A percentile compares a stretch with the other conserved stretches of the same genome.
Evolutionary conservation across 2,888 invertebrate genomes (phyloP).

Genomic region (Dolichopus griseipennis): DNA sequence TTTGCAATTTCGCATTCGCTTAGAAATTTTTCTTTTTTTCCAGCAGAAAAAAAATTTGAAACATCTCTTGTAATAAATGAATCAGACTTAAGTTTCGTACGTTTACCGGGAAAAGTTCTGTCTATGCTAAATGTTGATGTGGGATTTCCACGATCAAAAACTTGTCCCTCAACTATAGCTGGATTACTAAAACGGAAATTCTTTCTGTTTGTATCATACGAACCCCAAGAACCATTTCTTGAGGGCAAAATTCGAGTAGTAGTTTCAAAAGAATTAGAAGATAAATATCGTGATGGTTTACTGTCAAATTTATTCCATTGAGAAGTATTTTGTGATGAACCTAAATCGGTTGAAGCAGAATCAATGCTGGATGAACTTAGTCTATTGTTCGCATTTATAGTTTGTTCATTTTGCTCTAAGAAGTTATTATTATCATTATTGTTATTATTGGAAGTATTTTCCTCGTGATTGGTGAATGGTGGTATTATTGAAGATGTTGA

Average conservation of each 20-base stretch:
- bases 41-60: neutral
- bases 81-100: conserved; percentile 61
- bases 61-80: conserved; percentile 9
- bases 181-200: conserved; percentile 30
- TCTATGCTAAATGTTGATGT: conserved; percentile 7
- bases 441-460: conserved; percentile 32
- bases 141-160: conserved; percentile 29
- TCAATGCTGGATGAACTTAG: conserved; percentile 23
- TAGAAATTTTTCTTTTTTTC: conserved; percentile 27
- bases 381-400: conserved; percentile 21
- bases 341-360: conserved; percentile 27
- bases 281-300: conserved; percentile 65
- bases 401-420: conserved; percentile 29
- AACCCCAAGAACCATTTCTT: conserved; percentile 63
- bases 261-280: conserved; percentile 68
- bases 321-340: conserved; percentile 46
- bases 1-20: conserved; percentile 39
- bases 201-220: conserved; percentile 51
- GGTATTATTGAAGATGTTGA: conserved; percentile 19
- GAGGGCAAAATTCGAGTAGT: conserved; percentile 50
- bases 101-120: conserved; percentile 49
- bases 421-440: conserved; percentile 31
- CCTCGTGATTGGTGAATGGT: conserved; percentile 24
- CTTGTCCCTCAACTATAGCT: conserved; percentile 41
- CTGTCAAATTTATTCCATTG: conserved; percentile 71